Evolutionary conservation across 1,140 invertebrate species (phyloP), one percentile per base, ranked within the genome.

Genomic region (Apis florea): DNA sequence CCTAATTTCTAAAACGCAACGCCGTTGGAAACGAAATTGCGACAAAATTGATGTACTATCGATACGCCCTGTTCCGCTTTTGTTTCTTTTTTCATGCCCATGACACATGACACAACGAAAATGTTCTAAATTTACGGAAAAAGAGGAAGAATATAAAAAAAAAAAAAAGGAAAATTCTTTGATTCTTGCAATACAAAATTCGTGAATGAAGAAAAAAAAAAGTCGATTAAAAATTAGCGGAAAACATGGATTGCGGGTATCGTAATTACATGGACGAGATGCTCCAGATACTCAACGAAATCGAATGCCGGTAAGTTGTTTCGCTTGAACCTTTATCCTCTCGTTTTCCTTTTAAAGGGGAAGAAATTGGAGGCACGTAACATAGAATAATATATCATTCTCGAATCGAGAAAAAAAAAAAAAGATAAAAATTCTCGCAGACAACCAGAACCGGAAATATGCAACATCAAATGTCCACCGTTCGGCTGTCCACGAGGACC

Each of bases 391-490:
- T 21, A 1, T 10, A 47, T n/a, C 24, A 24, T 24, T 49, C 13
- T 49, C 2, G n/a, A n/a, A 24, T 17, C 12, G 54, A 71, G 66
- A 26, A 71, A 54, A 24, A 12, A 58, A 40, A 40, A 73, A 49
- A 72, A 49, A 40, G 19, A 58, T 17, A 17, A 4, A 59, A 56
- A 1, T 54, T 31, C 31, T 13, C 49, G n/a, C 63, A 91, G 90
- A 66, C 88, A 90, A 70, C 89, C 87, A n/a, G 90, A 91, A 54
- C 88, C 90, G 21, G 89, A 91, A 74, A 40, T 83, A 4, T 91
- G 90, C 47, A 91, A 91, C 47, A n/a, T 83, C 2, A 87, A 85
- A n/a, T 91, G 90, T n/a, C 90, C 90, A 40, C 88, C 90, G n/a
- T 79, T 91, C 1, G 90, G 89, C 17, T 91, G 90, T 77, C 90